Base-by-base conservation (phyloP, 1,140 invertebrate genomes). In the Lordiphosa mommai region DNA sequence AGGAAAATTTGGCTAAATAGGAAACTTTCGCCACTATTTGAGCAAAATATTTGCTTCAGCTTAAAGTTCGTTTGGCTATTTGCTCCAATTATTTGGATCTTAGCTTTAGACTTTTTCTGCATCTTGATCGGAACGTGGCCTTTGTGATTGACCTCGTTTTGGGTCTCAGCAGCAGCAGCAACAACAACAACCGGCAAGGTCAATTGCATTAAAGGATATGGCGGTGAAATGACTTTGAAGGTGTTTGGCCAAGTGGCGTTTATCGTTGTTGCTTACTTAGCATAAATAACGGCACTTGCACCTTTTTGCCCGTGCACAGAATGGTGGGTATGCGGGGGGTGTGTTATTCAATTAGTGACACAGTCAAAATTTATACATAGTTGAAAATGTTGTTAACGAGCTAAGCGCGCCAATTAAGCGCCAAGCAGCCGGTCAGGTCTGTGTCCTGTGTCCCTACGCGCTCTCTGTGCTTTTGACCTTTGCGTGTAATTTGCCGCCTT, bases 331-430 rank as follows among this genome's bases (percentile, higher is more conserved):
- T 59, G 68, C 14, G 49, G 23, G 34, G 12, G 20, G 53, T 44
- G 41, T 59, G 68, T 84, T 73, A 82, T 69, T 84, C 56, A 82
- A 82, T 82, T 84, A 82, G 77, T 58, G 55, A 30, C 51, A 60
- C 53, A 17, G 32, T 27, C 59, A 53, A 61, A 53, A 69, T 59
- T 52, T 58, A 59, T 57, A 76, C 76, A 82, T 80, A 84, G 77
- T 84, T 84, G 53, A 41, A 65, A 82, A 72, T 68, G 58, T 85
- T 60, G 77, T 79, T 84, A 77, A 84, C 77, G 68, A 84, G 77
- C 77, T 84, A 84, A 84, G 79, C 77, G 77, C 68, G 60, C 72
- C 79, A 84, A 84, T 84, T 84, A 84, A 68, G 61, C 71, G 71
- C 71, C 70, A 52, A 49, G 55, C 44, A 36, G 23, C 51, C 61